Conservation (phyloP, 1,140 invertebrate genomes). For the Drosophila tsacasi region DNA sequence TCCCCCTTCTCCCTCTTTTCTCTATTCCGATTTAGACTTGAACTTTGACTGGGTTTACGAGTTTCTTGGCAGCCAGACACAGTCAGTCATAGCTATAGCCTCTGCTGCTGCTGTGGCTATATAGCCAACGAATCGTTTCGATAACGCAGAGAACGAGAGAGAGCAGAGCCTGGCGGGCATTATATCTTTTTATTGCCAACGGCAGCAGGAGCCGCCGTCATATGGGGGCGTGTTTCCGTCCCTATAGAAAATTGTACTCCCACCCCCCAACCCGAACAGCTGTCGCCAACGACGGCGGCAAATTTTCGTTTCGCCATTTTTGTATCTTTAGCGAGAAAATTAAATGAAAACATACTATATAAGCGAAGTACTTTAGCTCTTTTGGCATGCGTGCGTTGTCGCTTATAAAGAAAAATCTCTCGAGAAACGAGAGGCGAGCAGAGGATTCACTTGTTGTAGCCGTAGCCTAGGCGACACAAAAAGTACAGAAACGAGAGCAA, state of each 20-base stretch:
- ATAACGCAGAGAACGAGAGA: constrained; percentile 43
- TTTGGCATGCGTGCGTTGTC: constrained; percentile 55
- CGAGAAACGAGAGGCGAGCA: constrained; percentile 64
- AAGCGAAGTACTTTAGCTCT: constrained; percentile 67
- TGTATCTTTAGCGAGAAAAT: constrained; percentile 73
- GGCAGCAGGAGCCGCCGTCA: constrained; percentile 33
- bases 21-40: constrained; percentile 28
- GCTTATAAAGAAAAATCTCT: constrained; percentile 71
- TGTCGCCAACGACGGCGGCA: constrained; percentile 64
- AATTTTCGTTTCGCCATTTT: constrained; percentile 69
- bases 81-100: constrained; percentile 15
- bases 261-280: constrained; percentile 49
- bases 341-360: constrained; percentile 79
- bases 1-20: neutral
- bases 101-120: neutral
- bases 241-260: constrained; percentile 5
- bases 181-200: constrained; percentile 75
- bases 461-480: constrained; percentile 54
- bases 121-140: constrained; percentile 51
- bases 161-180: constrained; percentile 59
- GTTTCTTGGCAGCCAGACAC: constrained; percentile 46
- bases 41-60: constrained; percentile 54
- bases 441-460: constrained; percentile 60
- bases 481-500: constrained; percentile 26
- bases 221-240: constrained; percentile 35